These are phyloP conservation scores for Lutraria lutraria DNA, from an alignment of 2,888 invertebrate species.

Conservation along the genomic window DNA sequence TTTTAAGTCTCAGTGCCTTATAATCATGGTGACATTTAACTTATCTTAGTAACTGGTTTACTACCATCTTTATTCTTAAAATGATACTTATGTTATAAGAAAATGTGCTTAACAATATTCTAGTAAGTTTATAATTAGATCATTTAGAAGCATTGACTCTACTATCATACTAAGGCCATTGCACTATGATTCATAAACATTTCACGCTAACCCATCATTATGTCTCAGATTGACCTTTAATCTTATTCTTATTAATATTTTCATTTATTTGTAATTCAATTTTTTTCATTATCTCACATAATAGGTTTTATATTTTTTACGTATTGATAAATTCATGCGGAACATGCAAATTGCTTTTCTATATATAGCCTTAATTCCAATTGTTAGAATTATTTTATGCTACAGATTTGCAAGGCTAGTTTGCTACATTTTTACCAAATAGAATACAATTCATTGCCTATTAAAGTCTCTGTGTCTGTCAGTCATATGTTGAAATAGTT, in stretches of 20 bases:
- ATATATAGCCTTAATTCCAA: neutral
- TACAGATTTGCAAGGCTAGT: neutral
- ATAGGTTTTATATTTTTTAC: neutral
- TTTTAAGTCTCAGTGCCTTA: too few species aligned
- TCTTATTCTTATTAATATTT: neutral
- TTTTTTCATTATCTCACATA: neutral
- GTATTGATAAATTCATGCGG: conserved; percentile 6
- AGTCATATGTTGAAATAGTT: neutral
- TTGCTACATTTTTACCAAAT: neutral
- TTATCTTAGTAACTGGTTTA: neutral
- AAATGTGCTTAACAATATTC: neutral
- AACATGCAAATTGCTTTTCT: neutral
- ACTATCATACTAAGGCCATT: neutral
- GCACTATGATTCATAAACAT: neutral
- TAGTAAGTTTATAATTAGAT: neutral
- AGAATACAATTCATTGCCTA: neutral
- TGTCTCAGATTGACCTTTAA: neutral
- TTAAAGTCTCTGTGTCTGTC: neutral
- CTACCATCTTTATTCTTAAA: neutral
- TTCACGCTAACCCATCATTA: neutral
- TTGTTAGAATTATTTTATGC: neutral
- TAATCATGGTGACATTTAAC: neutral
- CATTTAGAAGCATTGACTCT: neutral
- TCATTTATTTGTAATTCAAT: neutral
- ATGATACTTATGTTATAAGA: neutral